phyloP scores from a whole-genome alignment of 37 sponge, comb jelly and placozoan genomes.

The Chondrilla cf. caribensis region DNA sequence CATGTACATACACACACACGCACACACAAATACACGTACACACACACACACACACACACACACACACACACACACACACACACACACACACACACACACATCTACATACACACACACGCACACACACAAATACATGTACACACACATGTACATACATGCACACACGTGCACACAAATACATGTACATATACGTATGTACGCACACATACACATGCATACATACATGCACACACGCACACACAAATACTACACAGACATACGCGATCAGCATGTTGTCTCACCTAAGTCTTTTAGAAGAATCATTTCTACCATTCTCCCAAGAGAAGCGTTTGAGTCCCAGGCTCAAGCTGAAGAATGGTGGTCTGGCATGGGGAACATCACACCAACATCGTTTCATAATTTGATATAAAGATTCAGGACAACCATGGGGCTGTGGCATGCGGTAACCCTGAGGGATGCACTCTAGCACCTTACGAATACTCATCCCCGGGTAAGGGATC shows the following conservation, averaged over 20 bases:
- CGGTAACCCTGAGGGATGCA: conserved; percentile 69
- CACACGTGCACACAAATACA: not conserved
- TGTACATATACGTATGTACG: not conserved
- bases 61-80: no score
- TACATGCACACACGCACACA: conserved; percentile 13
- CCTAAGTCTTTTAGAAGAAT: conserved; percentile 5
- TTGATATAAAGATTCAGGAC: conserved; percentile 69
- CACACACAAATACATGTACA: not conserved
- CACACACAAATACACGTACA: no score
- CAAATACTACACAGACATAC: no score
- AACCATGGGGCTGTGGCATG: conserved; percentile 68
- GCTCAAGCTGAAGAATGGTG: conserved; percentile 87
- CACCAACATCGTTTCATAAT: conserved; percentile 86
- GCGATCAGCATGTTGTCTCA: no score
- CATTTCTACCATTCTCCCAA: conserved; percentile 22
- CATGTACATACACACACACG: no score
- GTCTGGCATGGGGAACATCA: conserved; percentile 66
- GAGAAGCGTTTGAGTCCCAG: conserved; percentile 85
- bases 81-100: conserved; percentile 1
- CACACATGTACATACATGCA: not conserved
- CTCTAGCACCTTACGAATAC: conserved; percentile 88
- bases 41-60: no score
- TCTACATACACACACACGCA: conserved; percentile 14
- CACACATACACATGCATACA: not conserved
- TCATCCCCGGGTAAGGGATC: conserved; percentile 97